A percentile compares a stretch with the other conserved stretches of the same genome.
phyloP scores from a whole-genome alignment of 2,113 vertebrate genomes.

The Scytalopus superciliaris region DNA sequence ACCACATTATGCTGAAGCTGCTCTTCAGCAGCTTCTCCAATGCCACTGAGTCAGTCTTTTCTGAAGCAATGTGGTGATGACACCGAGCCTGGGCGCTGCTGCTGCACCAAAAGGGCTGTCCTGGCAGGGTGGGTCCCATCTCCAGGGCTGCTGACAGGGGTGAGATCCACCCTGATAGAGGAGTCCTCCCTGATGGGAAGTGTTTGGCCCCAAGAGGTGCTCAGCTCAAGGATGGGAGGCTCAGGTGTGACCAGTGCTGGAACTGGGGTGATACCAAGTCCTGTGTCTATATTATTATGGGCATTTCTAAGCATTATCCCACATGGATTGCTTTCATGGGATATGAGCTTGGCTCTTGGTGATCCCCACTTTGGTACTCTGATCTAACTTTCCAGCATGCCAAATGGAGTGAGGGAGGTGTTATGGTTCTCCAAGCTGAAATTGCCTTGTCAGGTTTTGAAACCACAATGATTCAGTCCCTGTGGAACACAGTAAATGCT shows the following conservation, averaged over 20 bases:
- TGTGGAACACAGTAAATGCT: rapidly evolving
- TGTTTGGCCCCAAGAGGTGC: background rate
- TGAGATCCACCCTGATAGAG: background rate
- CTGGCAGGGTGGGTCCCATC: background rate
- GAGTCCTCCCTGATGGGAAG: background rate
- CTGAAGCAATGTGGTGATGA: background rate
- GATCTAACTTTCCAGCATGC: background rate
- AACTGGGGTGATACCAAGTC: no score
- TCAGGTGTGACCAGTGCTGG: background rate
- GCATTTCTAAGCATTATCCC: background rate
- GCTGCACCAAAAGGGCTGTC: background rate
- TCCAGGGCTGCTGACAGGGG: background rate
- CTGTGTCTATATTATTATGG: rapidly evolving
- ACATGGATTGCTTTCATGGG: background rate
- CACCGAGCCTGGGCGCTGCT: background rate
- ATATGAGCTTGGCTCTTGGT: background rate
- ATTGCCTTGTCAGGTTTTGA: background rate
- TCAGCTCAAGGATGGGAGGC: background rate
- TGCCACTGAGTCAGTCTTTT: background rate
- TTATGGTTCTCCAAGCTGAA: background rate
- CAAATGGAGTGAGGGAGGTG: background rate
- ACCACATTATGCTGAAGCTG: constrained; percentile 20
- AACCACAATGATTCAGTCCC: background rate
- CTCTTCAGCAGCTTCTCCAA: background rate
- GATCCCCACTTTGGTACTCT: rapidly evolving